These are phyloP conservation scores for Axea sp. DNA, from an alignment of 2,888 invertebrate species.

Conservation along the genomic window DNA sequence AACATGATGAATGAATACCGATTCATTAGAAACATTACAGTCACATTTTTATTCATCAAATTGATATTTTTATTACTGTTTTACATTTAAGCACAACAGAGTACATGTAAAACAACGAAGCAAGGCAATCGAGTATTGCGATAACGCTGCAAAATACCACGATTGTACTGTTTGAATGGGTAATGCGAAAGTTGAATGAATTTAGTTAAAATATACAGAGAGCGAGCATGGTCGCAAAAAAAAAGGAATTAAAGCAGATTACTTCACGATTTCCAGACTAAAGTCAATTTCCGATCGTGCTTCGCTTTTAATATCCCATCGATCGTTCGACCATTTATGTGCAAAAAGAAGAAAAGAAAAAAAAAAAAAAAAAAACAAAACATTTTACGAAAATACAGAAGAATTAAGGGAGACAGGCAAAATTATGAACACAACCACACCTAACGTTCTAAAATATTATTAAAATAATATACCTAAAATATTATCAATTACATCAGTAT, in stretches of 20 bases:
- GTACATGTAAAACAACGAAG: too few species aligned
- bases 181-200: constrained; percentile 35
- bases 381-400: too few species aligned
- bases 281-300: constrained; percentile 56
- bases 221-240: neutral
- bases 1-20: constrained; percentile 26
- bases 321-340: constrained; percentile 34
- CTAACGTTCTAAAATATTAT: too few species aligned
- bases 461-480: too few species aligned
- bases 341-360: constrained; percentile 6
- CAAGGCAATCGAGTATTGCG: constrained; percentile 6
- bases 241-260: constrained; percentile 48
- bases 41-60: neutral
- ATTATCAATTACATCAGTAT: too few species aligned
- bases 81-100: too few species aligned
- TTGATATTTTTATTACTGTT: neutral
- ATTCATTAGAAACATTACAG: constrained; percentile 16
- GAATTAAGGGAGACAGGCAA: too few species aligned
- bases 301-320: constrained; percentile 51
- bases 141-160: constrained; percentile 27
- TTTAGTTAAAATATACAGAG: constrained; percentile 39
- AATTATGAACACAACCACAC: too few species aligned
- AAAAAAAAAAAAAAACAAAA: too few species aligned
- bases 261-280: constrained; percentile 42
- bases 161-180: constrained; percentile 30